phyloP scores from a whole-genome alignment of 2,888 invertebrate genomes.

The Aelia acuminata region DNA sequence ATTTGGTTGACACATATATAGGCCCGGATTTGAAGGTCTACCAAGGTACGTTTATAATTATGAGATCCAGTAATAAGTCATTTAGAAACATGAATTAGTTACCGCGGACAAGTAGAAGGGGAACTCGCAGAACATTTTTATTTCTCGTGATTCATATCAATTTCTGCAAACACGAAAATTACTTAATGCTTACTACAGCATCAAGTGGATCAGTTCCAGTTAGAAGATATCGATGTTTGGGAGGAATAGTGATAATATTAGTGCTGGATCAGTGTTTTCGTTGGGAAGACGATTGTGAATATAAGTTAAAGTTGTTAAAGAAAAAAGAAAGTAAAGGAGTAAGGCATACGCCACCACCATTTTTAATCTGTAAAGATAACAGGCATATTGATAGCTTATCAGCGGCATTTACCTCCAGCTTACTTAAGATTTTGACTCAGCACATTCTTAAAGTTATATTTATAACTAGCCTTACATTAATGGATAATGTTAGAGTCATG shows the following conservation, averaged over 20 bases:
- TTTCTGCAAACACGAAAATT: not conserved
- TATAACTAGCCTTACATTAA: too few relatives aligned
- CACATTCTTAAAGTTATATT: not conserved
- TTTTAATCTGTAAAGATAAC: not conserved
- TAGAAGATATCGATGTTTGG: not conserved
- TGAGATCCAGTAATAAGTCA: too few relatives aligned
- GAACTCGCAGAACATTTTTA: too few relatives aligned
- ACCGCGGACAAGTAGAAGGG: too few relatives aligned
- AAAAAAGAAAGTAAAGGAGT: not conserved
- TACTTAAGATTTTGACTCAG: not conserved
- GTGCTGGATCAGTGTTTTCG: conserved; percentile 10
- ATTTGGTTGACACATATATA: too few relatives aligned
- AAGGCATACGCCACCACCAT: not conserved
- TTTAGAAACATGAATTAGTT: too few relatives aligned
- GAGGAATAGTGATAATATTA: not conserved
- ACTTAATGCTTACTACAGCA: not conserved
- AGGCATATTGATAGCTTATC: not conserved
- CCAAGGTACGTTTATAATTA: too few relatives aligned
- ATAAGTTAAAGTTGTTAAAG: not conserved
- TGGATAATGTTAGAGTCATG: too few relatives aligned
- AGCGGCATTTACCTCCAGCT: not conserved
- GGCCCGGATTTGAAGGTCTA: too few relatives aligned
- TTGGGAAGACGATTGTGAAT: not conserved
- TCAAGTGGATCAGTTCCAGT: not conserved
- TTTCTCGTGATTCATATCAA: too few relatives aligned